Percentiles rank a stretch among this genome's conserved stretches.
Conservation (phyloP, 2,797 vertebrate species). For the Ptychobarbus kaznakovi region DNA sequence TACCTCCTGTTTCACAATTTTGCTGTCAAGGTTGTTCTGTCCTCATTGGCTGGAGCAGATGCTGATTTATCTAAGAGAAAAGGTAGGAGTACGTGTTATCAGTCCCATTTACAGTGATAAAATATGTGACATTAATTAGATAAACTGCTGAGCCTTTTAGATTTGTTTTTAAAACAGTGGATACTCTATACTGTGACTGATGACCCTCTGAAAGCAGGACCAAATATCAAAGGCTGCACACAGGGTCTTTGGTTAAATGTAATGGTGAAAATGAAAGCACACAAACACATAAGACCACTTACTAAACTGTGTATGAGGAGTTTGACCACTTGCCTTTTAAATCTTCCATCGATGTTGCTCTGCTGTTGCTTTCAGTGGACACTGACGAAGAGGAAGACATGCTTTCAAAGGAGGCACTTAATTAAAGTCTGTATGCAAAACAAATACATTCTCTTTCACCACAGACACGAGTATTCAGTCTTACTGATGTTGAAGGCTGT, state of each 20-base stretch:
- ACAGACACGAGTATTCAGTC: slow-evolving; percentile 39
- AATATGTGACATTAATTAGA: neutral
- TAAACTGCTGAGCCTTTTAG: slow-evolving; percentile 8
- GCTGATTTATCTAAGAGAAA: slow-evolving; percentile 26
- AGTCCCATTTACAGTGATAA: slow-evolving; percentile 13
- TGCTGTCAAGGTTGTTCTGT: slow-evolving; percentile 6
- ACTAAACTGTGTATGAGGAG: slow-evolving; percentile 1
- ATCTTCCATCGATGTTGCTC: slow-evolving; percentile 25
- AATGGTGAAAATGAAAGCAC: slow-evolving; percentile 22
- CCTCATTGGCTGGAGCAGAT: slow-evolving; percentile 24
- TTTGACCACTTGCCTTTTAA: slow-evolving; percentile 52
- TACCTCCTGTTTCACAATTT: slow-evolving; percentile 21
- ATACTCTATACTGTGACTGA: neutral
- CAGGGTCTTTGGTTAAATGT: neutral
- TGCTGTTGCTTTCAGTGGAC: slow-evolving; percentile 41
- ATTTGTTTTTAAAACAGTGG: neutral
- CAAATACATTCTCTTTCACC: neutral
- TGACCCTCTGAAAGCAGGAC: neutral
- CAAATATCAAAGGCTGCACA: neutral
- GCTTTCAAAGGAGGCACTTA: slow-evolving; percentile 33
- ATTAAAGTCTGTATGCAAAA: slow-evolving; percentile 43
- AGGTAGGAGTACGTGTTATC: slow-evolving; percentile 14
- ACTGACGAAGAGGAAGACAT: slow-evolving; percentile 42
- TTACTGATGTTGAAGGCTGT: slow-evolving; percentile 29
- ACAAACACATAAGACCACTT: slow-evolving; percentile 20